These are phyloP conservation scores for Prosopocoilus inquinatus DNA, from an alignment of 2,888 invertebrate genomes.

Conservation along the genomic window DNA sequence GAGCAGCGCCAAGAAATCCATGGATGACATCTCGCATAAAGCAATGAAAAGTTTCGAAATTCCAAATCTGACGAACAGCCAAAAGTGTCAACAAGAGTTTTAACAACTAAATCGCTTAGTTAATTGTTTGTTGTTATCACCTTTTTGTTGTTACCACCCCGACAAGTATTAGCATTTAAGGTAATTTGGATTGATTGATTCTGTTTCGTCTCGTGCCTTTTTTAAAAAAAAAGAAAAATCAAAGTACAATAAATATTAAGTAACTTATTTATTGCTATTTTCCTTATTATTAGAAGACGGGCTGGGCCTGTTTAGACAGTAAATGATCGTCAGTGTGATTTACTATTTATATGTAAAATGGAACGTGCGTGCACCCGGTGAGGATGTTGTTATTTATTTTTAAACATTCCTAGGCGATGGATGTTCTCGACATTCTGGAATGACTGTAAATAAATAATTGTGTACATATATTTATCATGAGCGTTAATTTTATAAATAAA, in stretches of 20 bases:
- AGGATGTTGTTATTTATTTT: conserved; percentile 9
- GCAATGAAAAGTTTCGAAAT: conserved; percentile 73
- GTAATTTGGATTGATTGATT: conserved; percentile 9
- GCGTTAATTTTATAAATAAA: too few relatives aligned
- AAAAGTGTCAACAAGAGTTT: conserved; percentile 33
- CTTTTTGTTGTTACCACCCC: conserved; percentile 13
- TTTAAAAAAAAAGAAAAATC: too few relatives aligned
- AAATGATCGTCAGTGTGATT: conserved; percentile 1
- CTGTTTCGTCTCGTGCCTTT: conserved; percentile 7
- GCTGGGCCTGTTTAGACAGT: conserved; percentile 6
- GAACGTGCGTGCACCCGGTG: neutral
- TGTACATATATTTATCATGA: conserved; percentile 3
- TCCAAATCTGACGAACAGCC: conserved; percentile 55
- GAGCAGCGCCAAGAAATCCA: conserved; percentile 72
- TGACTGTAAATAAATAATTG: conserved; percentile 15
- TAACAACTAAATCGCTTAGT: conserved; percentile 29
- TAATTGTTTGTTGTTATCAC: neutral
- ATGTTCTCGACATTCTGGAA: conserved; percentile 16
- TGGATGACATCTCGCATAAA: conserved; percentile 76
- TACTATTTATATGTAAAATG: neutral
- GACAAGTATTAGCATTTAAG: conserved; percentile 26
- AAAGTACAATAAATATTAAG: conserved; percentile 20
- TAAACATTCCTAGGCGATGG: conserved; percentile 11
- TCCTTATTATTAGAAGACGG: conserved; percentile 1
- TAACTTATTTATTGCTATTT: conserved; percentile 17